Base-by-base conservation (phyloP, 2,888 invertebrate species). In the Monochamus alternatus region DNA sequence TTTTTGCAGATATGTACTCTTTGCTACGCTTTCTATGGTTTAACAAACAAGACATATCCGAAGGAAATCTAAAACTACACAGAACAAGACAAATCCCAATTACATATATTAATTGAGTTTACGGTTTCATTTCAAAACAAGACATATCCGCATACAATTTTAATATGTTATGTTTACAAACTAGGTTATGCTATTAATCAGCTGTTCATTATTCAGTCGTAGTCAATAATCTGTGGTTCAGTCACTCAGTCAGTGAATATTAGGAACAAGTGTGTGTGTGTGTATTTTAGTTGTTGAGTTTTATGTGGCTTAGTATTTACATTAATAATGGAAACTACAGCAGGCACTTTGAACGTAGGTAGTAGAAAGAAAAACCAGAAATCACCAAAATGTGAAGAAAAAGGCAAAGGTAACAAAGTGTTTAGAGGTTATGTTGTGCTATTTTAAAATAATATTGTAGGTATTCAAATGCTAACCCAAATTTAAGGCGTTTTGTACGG, bases 321-420 rank as follows among this genome's bases (percentile, higher is more conserved):
- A 59, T 31, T 30, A 59, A 8, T 59, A 59, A 22, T 59, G 59
- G 22, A 10, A 59, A 22, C 22, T 22, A 22, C 22, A 22, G 22
- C 1, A 22, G 22, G 22, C 22, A 22, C 22, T 22, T 22, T 59
- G 22, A 59, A 4, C 31, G 10, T 30, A 59, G 59, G 59, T 59
- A 30, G 5, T 30, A 22, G 59, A 22, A 59, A 59, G 30, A 59
- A 59, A 30, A 30, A 30, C 22, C 22, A 30, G 30, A 22, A 59
- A 59, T 10, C 59, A 5, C 22, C 59, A 3, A 59, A 59, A 59
- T 9, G 59, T 59, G 59, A 58, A 59, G 7, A 59, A 67, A 65
- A 67, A 47, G 63, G 31, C 68, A 51, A 59, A 59, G 30, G 59
- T 59, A 59, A 59, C 1, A 22, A 22, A 22, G 22, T 22, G 22